phyloP scores from a whole-genome alignment of 2,888 invertebrate species.

The Aphidius colemani region DNA sequence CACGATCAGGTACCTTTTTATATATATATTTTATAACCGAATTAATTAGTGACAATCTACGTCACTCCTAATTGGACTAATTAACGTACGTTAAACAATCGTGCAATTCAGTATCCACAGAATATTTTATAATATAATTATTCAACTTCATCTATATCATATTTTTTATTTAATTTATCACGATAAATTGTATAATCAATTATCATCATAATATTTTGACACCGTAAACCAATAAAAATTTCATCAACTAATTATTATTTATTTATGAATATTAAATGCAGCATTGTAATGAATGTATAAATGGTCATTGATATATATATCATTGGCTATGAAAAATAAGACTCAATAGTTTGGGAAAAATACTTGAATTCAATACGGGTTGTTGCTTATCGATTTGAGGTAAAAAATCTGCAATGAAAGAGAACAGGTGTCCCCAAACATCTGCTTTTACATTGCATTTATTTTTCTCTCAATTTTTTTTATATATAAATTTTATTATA shows the following conservation, averaged over 20 bases:
- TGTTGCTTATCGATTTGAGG: slow-evolving; percentile 16
- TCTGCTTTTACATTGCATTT: slow-evolving; percentile 14
- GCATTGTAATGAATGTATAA: too few relatives aligned
- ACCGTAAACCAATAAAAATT: too few relatives aligned
- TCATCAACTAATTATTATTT: too few relatives aligned
- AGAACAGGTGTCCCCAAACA: slow-evolving; percentile 22
- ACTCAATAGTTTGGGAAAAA: background rate
- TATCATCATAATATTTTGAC: background rate
- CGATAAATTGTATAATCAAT: background rate
- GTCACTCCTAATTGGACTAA: slow-evolving; percentile 51
- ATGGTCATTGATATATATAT: background rate
- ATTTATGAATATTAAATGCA: too few relatives aligned
- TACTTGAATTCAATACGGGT: slow-evolving; percentile 17
- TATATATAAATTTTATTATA: too few relatives aligned
- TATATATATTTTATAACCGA: slow-evolving; percentile 38
- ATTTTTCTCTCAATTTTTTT: too few relatives aligned
- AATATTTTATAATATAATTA: slow-evolving; percentile 10
- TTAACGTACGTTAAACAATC: slow-evolving; percentile 43
- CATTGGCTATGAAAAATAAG: background rate
- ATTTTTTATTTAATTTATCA: slow-evolving; percentile 13
- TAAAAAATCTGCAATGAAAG: slow-evolving; percentile 14
- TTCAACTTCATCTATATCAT: slow-evolving; percentile 16
- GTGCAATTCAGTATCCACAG: slow-evolving; percentile 36
- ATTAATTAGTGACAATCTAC: slow-evolving; percentile 50
- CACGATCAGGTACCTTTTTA: slow-evolving; percentile 35